A percentile compares a stretch with the other conserved stretches of the same genome.
Evolutionary conservation across 2,888 invertebrate genomes (phyloP).

Genomic region (Drosophila lacicola): DNA sequence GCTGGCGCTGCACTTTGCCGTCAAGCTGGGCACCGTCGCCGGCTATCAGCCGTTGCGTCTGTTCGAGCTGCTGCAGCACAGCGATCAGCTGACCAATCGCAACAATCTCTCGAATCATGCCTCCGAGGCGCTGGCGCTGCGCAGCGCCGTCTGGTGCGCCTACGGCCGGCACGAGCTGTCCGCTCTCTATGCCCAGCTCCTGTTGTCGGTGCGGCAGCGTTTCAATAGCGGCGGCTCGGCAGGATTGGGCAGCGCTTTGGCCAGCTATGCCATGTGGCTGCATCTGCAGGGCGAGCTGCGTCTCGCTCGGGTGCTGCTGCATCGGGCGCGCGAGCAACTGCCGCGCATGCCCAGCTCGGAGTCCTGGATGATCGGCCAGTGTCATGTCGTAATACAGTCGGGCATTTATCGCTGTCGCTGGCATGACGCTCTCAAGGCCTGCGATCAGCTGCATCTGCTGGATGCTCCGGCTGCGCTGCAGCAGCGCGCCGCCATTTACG

Average conservation of each 20-base stretch:
- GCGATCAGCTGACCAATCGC: constrained; percentile 94
- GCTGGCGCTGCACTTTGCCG: constrained; percentile 90
- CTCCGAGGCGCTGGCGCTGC: constrained; percentile 92
- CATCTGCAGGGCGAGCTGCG: constrained; percentile 86
- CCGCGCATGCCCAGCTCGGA: constrained; percentile 88
- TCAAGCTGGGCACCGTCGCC: constrained; percentile 89
- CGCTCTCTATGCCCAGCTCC: constrained; percentile 91
- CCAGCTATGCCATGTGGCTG: constrained; percentile 87
- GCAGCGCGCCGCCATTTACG: constrained; percentile 84
- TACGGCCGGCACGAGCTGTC: constrained; percentile 95
- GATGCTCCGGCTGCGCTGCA: constrained; percentile 89
- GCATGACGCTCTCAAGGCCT: constrained; percentile 89
- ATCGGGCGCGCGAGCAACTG: constrained; percentile 88
- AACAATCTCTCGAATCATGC: constrained; percentile 93
- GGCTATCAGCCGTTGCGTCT: constrained; percentile 84
- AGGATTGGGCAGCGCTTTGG: constrained; percentile 89
- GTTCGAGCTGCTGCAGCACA: constrained; percentile 91
- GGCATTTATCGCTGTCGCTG: constrained; percentile 87
- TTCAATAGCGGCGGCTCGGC: constrained; percentile 88
- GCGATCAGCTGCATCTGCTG: constrained; percentile 89
- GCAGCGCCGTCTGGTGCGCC: constrained; percentile 94
- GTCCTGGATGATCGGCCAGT: constrained; percentile 90
- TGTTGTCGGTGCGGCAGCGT: constrained; percentile 91
- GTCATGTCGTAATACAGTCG: constrained; percentile 86
- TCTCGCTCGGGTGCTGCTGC: constrained; percentile 87